Percentiles rank a stretch among this genome's conserved stretches.
These are phyloP conservation scores for Lophotis ruficrista DNA, from an alignment of 2,113 vertebrate species.

Conservation along the genomic window DNA sequence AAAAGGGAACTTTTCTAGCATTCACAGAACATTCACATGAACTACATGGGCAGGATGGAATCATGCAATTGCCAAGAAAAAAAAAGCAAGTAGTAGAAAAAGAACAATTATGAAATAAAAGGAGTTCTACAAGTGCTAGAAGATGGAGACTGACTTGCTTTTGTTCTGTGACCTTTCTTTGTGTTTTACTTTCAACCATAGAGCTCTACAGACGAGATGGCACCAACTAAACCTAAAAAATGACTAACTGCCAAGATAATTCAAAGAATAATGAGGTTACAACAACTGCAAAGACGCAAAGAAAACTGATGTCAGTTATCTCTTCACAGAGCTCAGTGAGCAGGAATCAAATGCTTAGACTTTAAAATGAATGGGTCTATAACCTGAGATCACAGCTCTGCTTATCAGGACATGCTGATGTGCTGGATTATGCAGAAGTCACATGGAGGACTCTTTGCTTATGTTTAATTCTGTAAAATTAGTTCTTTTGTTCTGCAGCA, in stretches of 20 bases:
- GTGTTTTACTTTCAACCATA: neutral
- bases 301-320: constrained; percentile 55
- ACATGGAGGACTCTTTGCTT: neutral
- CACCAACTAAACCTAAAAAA: constrained; percentile 66
- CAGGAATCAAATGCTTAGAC: constrained; percentile 46
- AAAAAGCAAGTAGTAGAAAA: constrained; percentile 52
- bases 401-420: constrained; percentile 32
- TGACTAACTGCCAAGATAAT: constrained; percentile 60
- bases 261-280: constrained; percentile 68
- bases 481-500: neutral
- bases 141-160: neutral
- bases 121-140: constrained; percentile 8
- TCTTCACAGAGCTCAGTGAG: neutral
- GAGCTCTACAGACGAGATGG: constrained; percentile 68
- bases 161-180: constrained; percentile 49
- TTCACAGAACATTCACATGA: constrained; percentile 62
- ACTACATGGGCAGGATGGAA: constrained; percentile 50
- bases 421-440: neutral
- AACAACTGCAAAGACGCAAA: constrained; percentile 48
- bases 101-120: constrained; percentile 47
- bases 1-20: constrained; percentile 44
- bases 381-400: neutral
- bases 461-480: neutral
- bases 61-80: constrained; percentile 42
- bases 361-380: constrained; percentile 50